Percentiles rank a stretch among this genome's conserved stretches.
Evolutionary conservation across 2,797 vertebrate species (phyloP).

Genomic region (Propithecus perrieri): DNA sequence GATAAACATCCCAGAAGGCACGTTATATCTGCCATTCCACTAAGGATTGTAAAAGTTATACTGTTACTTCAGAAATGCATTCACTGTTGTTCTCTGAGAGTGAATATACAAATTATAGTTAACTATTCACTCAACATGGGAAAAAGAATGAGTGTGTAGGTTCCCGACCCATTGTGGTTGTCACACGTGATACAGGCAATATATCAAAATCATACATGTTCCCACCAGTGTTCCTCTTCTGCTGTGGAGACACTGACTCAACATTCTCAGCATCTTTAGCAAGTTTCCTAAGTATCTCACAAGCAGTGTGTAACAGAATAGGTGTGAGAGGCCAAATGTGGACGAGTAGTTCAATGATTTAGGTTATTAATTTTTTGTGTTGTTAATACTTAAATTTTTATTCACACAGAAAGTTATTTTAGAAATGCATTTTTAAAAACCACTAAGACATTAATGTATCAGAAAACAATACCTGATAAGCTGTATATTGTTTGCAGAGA

Average conservation of each 20-base stretch:
- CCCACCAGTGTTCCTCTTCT: background rate
- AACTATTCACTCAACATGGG: background rate
- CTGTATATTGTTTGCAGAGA: constrained; percentile 47
- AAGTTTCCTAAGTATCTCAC: background rate
- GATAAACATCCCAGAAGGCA: background rate
- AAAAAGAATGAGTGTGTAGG: background rate
- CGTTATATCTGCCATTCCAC: background rate
- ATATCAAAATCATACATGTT: background rate
- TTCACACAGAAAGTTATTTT: background rate
- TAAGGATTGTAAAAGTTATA: background rate
- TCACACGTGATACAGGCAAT: background rate
- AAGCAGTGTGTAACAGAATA: background rate
- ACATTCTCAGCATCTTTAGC: background rate
- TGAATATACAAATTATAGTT: background rate
- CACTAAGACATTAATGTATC: background rate
- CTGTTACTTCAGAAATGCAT: background rate
- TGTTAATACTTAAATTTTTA: background rate
- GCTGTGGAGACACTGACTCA: background rate
- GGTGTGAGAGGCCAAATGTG: background rate
- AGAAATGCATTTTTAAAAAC: constrained; percentile 24
- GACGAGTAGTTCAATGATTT: background rate
- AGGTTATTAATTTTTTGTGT: background rate
- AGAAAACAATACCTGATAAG: constrained; percentile 17
- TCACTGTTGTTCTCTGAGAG: background rate
- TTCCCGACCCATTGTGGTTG: no score